phyloP scores from a whole-genome alignment of 1,140 invertebrate genomes.

The Penaeus indicus region DNA sequence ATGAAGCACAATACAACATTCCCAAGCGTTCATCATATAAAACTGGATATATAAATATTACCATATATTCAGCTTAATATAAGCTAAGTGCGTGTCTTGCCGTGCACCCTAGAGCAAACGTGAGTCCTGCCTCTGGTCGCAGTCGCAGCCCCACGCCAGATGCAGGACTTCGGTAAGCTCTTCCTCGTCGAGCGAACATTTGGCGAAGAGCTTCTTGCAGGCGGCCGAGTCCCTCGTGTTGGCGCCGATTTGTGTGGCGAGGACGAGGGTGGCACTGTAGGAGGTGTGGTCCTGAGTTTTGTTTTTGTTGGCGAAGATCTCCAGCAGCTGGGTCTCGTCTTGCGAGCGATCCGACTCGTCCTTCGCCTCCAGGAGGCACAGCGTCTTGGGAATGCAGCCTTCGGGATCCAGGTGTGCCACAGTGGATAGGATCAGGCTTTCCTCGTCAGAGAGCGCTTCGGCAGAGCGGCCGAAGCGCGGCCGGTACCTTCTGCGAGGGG shows the following conservation, averaged over 20 bases:
- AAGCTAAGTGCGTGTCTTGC: no score
- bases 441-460: not conserved
- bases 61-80: no score
- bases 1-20: no score
- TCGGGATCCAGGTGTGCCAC: not conserved
- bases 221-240: not conserved
- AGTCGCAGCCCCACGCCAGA: not conserved
- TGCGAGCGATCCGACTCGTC: not conserved
- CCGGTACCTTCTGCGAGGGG: not conserved
- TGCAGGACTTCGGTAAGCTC: not conserved
- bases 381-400: not conserved
- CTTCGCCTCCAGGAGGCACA: not conserved
- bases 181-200: not conserved
- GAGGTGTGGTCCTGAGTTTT: not conserved
- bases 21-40: no score
- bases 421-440: not conserved
- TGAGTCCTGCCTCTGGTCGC: not conserved
- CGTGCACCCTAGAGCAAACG: no score
- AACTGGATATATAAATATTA: no score
- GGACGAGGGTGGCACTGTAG: not conserved
- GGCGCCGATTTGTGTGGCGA: not conserved
- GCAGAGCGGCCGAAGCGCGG: not conserved
- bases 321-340: not conserved
- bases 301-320: conserved; percentile 4
- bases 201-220: conserved; percentile 1